Evolutionary conservation across 2,797 vertebrate genomes (phyloP).

Genomic region (Carcharodon carcharias): DNA sequence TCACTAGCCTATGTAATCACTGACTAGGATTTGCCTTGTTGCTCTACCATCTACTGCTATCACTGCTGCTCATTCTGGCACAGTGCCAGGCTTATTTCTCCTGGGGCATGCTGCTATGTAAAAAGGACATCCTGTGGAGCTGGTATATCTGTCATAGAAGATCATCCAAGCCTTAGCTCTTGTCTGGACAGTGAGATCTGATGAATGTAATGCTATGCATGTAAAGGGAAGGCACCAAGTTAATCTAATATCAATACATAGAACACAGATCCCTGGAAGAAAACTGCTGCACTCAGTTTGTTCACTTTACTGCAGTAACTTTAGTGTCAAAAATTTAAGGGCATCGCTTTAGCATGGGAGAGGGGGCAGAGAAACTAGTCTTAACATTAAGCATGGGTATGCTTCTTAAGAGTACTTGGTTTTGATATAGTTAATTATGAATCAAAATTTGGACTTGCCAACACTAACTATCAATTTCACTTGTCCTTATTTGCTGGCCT

Average conservation of each 20-base stretch:
- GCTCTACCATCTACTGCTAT: constrained; percentile 7
- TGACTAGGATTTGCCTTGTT: neutral
- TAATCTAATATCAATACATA: neutral
- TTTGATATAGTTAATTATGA: neutral
- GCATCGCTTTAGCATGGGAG: neutral
- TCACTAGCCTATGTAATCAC: neutral
- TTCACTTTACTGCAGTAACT: neutral
- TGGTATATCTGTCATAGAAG: neutral
- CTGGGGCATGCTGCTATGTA: neutral
- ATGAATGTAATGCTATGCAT: neutral
- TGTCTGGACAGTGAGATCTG: neutral
- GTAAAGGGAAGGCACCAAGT: neutral
- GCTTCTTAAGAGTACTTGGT: neutral
- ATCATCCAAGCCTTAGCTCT: no score
- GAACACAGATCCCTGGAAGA: neutral
- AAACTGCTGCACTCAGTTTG: neutral
- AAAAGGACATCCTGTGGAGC: neutral
- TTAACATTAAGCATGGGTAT: neutral
- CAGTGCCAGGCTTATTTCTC: neutral
- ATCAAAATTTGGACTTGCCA: neutral
- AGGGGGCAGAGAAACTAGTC: neutral
- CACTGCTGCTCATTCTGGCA: neutral
- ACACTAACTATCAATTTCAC: neutral
- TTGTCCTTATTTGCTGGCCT: neutral
- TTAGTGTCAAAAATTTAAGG: neutral